Percentiles rank a stretch among this genome's conserved stretches.
Conservation (phyloP, 2,888 invertebrate genomes). For the Gastracanthus pulcherrimus region DNA sequence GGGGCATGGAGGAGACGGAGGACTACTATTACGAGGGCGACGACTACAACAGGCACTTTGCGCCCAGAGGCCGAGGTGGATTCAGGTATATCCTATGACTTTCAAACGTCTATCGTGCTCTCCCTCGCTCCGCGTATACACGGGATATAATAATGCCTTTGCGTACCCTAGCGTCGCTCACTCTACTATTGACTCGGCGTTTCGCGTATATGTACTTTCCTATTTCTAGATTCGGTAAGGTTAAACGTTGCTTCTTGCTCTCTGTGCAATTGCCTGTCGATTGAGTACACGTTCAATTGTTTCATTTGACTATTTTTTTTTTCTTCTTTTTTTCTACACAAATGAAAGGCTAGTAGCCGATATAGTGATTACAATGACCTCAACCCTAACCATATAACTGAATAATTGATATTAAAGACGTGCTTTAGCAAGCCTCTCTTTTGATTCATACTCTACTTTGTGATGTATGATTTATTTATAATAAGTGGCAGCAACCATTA, state of each 20-base stretch:
- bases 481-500: constrained; percentile 59
- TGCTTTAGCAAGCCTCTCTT: not conserved
- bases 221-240: constrained; percentile 11
- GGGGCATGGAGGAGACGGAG: constrained; percentile 71
- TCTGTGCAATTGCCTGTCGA: too few species aligned
- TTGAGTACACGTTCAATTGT: too few species aligned
- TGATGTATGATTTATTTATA: constrained; percentile 58
- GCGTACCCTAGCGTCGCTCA: not conserved
- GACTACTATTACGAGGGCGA: constrained; percentile 76
- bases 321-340: too few species aligned
- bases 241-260: too few species aligned
- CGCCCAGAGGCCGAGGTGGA: constrained; percentile 78
- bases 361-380: not conserved
- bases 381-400: not conserved
- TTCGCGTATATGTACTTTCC: too few species aligned
- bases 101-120: not conserved
- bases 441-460: constrained; percentile 25
- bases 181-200: not conserved
- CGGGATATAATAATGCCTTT: too few species aligned
- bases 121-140: not conserved
- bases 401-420: not conserved
- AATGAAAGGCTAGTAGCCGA: too few species aligned
- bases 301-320: too few species aligned
- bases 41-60: constrained; percentile 78
- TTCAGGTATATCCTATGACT: constrained; percentile 75